Evolutionary conservation across 1,140 invertebrate genomes (phyloP).

Genomic region (Euura lappo): DNA sequence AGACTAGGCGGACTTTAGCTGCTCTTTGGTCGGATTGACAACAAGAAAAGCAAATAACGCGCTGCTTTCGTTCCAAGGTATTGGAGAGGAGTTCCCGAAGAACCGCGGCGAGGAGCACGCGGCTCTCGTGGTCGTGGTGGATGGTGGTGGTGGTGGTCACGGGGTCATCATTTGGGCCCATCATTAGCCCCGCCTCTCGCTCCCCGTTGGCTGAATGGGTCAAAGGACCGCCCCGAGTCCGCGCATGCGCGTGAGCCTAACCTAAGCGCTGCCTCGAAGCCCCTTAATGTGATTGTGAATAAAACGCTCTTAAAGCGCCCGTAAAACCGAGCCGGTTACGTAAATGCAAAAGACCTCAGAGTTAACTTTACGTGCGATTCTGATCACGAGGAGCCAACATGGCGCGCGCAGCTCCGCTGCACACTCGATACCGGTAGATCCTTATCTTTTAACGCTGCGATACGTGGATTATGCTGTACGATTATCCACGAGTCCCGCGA

Average conservation of each 20-base stretch:
- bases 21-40: background rate
- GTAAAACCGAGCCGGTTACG: background rate
- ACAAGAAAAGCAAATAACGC: constrained; percentile 7
- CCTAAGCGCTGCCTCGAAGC: background rate
- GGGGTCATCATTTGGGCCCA: constrained; percentile 1
- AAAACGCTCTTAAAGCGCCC: background rate
- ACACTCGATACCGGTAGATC: background rate
- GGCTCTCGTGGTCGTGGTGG: background rate
- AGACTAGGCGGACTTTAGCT: background rate
- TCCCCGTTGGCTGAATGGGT: background rate
- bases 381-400: background rate
- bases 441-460: no score
- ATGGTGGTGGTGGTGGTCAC: background rate
- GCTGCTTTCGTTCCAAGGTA: constrained; percentile 6
- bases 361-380: background rate
- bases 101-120: background rate
- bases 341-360: background rate
- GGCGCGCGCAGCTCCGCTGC: background rate
- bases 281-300: background rate
- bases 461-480: no score
- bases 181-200: background rate
- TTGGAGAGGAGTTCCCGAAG: background rate
- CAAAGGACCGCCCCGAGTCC: background rate
- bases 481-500: no score
- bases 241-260: background rate